phyloP scores from a whole-genome alignment of 2,888 invertebrate species.

The Apoderus coryli region DNA sequence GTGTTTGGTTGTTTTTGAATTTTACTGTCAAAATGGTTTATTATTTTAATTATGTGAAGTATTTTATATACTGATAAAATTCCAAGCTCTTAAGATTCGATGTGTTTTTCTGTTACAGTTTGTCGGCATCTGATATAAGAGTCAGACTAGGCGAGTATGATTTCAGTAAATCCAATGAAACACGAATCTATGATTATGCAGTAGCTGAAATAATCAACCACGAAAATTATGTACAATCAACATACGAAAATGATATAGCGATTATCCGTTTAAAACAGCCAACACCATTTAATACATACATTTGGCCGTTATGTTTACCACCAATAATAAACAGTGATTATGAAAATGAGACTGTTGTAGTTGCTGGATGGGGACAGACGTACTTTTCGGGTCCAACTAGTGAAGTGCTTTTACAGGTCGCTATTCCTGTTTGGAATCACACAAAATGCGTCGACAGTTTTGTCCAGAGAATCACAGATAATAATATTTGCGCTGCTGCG shows the following conservation, averaged over 20 bases:
- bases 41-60: too few relatives aligned
- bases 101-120: constrained; percentile 31
- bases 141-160: constrained; percentile 76
- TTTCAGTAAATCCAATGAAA: constrained; percentile 49
- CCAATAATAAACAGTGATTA: constrained; percentile 38
- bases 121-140: constrained; percentile 42
- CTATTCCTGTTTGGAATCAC: constrained; percentile 64
- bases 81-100: neutral
- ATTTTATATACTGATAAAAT: too few relatives aligned
- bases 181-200: constrained; percentile 53
- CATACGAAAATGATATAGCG: constrained; percentile 65
- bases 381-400: constrained; percentile 49
- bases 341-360: constrained; percentile 39
- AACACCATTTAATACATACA: constrained; percentile 58
- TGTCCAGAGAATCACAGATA: constrained; percentile 48
- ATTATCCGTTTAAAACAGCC: constrained; percentile 51
- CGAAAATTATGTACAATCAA: constrained; percentile 47
- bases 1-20: too few relatives aligned
- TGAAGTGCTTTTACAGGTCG: constrained; percentile 56
- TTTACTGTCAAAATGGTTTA: too few relatives aligned
- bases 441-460: constrained; percentile 46
- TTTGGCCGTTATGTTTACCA: constrained; percentile 77
- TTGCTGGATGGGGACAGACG: constrained; percentile 69
- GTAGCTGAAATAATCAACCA: constrained; percentile 52
- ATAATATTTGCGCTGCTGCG: constrained; percentile 62